These are phyloP conservation scores for Bothrops alternatus DNA, from an alignment of 2,797 vertebrate species.

Conservation along the genomic window DNA sequence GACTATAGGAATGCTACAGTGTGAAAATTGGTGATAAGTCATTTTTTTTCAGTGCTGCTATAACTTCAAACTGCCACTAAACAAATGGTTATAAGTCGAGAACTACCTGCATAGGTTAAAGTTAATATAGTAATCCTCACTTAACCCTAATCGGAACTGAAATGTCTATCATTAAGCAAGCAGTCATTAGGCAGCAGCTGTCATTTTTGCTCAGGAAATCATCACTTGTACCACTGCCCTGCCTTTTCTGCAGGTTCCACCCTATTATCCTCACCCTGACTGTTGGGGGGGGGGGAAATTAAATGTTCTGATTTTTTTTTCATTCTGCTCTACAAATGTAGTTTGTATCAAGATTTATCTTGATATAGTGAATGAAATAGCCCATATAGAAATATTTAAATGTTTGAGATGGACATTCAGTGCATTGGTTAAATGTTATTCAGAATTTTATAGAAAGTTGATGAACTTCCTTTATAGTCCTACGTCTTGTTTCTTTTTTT, in stretches of 20 bases:
- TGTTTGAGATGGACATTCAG: background rate
- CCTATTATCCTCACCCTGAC: background rate
- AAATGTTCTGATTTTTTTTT: background rate
- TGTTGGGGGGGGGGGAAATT: background rate
- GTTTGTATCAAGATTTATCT: background rate
- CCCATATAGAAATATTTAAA: background rate
- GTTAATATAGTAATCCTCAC: background rate
- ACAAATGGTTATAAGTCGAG: background rate
- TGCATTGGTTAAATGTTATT: background rate
- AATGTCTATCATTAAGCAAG: background rate
- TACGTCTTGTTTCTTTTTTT: background rate
- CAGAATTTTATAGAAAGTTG: background rate
- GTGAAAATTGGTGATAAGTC: background rate
- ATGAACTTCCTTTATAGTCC: rapidly evolving
- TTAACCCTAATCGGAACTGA: background rate
- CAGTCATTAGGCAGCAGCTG: background rate
- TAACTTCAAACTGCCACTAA: background rate
- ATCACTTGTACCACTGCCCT: background rate
- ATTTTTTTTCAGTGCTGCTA: background rate
- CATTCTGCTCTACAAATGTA: background rate
- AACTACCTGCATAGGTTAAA: background rate
- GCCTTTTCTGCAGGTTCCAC: background rate
- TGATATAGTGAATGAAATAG: background rate
- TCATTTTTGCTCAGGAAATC: background rate
- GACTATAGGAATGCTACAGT: background rate